phyloP scores from a whole-genome alignment of 2,113 vertebrate genomes.

The Oceanites oceanicus region DNA sequence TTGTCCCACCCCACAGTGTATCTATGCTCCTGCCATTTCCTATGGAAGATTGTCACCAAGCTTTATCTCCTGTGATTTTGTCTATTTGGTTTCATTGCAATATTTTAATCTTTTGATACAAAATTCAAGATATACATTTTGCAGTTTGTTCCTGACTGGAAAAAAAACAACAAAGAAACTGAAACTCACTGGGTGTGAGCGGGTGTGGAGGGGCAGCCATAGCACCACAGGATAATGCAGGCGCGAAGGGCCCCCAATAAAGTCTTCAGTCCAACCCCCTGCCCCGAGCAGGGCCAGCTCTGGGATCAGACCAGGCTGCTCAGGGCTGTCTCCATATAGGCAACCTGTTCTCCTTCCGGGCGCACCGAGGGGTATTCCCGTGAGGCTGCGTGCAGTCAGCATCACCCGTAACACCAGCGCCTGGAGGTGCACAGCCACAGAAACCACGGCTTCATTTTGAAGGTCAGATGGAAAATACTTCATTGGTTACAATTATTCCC shows the following conservation, averaged over 20 bases:
- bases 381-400: background rate
- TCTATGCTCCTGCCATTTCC: background rate
- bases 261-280: background rate
- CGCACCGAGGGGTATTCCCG: rapidly evolving
- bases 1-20: background rate
- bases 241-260: background rate
- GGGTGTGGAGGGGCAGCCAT: background rate
- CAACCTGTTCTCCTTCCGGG: background rate
- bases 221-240: background rate
- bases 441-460: background rate
- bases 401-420: background rate
- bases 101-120: background rate
- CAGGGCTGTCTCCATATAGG: background rate
- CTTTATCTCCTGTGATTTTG: background rate
- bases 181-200: too few species aligned
- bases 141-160: background rate
- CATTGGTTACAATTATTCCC: background rate
- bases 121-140: background rate
- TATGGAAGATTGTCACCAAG: background rate
- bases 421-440: background rate
- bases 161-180: background rate
- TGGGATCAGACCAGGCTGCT: background rate
- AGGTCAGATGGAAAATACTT: background rate
- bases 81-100: background rate
- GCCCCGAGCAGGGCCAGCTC: background rate